Evolutionary conservation across 64 coral and sea anemone species (phyloP), one percentile per base, ranked within the genome.

Genomic region (Astreopora myriophthalma): DNA sequence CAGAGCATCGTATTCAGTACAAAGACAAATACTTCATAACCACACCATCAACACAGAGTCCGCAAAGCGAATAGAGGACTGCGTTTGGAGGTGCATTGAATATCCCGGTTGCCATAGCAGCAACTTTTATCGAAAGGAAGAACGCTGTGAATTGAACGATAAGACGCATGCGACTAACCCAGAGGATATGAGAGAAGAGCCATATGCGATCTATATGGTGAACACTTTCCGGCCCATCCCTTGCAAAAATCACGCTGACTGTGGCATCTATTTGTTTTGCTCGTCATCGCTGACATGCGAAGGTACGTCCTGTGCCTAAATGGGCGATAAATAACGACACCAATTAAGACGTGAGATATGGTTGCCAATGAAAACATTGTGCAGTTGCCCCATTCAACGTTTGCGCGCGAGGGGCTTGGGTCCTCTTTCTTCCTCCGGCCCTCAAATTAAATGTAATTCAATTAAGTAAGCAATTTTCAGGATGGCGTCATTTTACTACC

Each of bases 121-220:
- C 49, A 34, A 80, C 29, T 80, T 80, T 51, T 58, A 80, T 60
- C 76, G 48, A 8, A 34, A 0, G 4, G 7, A 34, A 26, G 60
- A 33, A 31, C 4, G 16, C 5, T 80, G 76, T 57, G 76, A 80
- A 11, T 48, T 80, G 26, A 80, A 58, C 14, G 76, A 80, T 19
- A 80, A 80, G 28, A 80, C 76, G 0, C 76, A 58, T 60, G 8
- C 48, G 12, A 60, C 48, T 0, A 48, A 80, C 29, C 76, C 76
- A 30, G 49, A 58, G 8, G 76, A 80, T 30, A 80, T 80, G 76
- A 58, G 4, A 22, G 26, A 51, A 30, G 23, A 6, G 49, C 28
- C 48, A 48, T 32, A 57, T 80, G 32, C 76, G 19, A 80, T 57
- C 24, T 80, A 80, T 48, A 80, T 33, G 76, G 76, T 20, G 48